These are phyloP conservation scores for Myocastor coypus DNA, from an alignment of 2,113 vertebrate species.

Conservation along the genomic window DNA sequence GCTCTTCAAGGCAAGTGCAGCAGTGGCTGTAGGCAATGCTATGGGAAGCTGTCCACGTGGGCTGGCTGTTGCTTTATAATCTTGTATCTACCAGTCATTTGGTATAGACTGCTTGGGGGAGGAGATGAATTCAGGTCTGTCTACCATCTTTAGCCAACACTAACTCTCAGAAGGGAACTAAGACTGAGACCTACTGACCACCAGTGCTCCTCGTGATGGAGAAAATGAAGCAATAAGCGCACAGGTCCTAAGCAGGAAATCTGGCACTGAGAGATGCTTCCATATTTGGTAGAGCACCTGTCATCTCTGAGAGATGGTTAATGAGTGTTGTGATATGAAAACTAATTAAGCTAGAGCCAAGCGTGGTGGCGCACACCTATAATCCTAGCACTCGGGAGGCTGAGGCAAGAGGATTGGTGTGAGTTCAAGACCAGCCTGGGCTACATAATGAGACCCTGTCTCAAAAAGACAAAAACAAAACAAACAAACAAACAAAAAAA, in stretches of 20 bases:
- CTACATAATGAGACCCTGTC: no score
- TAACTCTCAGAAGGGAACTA: not conserved
- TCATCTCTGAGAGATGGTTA: not conserved
- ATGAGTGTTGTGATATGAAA: not conserved
- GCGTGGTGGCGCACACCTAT: no score
- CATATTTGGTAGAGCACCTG: not conserved
- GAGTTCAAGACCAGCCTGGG: no score
- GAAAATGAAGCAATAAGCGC: not conserved
- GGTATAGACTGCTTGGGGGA: not conserved
- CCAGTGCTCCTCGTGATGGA: not conserved
- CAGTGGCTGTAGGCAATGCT: not conserved
- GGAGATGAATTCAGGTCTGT: not conserved
- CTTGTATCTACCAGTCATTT: not conserved
- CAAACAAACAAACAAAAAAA: no score
- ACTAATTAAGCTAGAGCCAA: conserved; percentile 30
- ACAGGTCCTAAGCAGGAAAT: not conserved
- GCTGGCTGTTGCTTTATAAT: not conserved
- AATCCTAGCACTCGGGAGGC: no score
- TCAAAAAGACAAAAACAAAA: no score
- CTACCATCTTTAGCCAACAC: not conserved
- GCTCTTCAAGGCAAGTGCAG: not conserved
- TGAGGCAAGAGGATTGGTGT: no score
- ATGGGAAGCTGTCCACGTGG: not conserved
- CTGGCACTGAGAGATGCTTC: not conserved
- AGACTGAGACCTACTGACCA: not conserved